phyloP scores from a whole-genome alignment of 1,140 invertebrate genomes.

The Yoshiicerus persimilis region DNA sequence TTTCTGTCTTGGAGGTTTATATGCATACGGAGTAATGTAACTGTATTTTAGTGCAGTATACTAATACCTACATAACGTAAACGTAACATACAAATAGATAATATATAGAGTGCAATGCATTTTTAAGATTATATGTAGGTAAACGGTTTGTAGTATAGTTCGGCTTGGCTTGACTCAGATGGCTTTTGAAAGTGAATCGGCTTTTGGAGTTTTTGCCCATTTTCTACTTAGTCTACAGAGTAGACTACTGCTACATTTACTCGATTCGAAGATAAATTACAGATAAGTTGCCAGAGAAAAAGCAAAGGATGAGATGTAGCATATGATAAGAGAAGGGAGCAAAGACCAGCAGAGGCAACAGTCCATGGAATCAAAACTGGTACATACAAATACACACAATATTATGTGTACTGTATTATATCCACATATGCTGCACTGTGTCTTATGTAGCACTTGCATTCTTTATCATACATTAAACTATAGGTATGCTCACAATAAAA shows the following conservation, averaged over 20 bases:
- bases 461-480: no score
- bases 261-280: conserved; percentile 7
- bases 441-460: no score
- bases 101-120: neutral
- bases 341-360: conserved; percentile 17
- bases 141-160: neutral
- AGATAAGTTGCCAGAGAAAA: conserved; percentile 22
- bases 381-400: neutral
- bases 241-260: conserved; percentile 11
- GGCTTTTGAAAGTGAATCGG: conserved; percentile 16
- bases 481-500: no score
- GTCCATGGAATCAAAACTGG: neutral
- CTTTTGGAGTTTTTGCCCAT: conserved; percentile 17
- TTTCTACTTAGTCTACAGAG: neutral
- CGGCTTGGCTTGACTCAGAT: neutral
- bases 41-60: neutral
- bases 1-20: neutral
- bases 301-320: conserved; percentile 12
- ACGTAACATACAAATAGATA: neutral
- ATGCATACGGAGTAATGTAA: neutral
- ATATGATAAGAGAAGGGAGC: conserved; percentile 8
- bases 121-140: no score
- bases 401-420: neutral
- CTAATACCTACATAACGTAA: neutral
- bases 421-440: no score